Evolutionary conservation across 2,113 vertebrate species (phyloP).

Genomic region (Ophthalmolycus amberensis): DNA sequence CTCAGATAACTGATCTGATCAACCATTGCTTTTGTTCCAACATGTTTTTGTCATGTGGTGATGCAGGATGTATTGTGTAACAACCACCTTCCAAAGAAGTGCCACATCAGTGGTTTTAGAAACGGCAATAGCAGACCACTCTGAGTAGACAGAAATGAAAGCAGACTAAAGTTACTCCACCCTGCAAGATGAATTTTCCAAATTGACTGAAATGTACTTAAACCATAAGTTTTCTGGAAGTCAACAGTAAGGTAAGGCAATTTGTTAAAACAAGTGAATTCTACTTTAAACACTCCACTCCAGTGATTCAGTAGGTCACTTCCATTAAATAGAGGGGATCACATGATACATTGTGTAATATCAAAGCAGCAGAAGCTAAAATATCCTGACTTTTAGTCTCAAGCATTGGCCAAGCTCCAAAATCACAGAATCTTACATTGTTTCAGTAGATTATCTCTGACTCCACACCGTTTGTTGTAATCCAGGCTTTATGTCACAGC

Average conservation of each 20-base stretch:
- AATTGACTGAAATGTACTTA: background rate
- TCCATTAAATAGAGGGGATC: background rate
- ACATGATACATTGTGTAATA: background rate
- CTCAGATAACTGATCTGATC: background rate
- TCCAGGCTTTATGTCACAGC: background rate
- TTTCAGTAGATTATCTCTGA: background rate
- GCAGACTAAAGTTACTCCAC: background rate
- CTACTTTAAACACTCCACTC: background rate
- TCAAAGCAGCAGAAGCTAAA: background rate
- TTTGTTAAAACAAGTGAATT: background rate
- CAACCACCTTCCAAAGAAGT: background rate
- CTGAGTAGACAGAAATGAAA: background rate
- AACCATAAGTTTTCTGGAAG: background rate
- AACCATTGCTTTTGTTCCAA: background rate
- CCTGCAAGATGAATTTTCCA: background rate
- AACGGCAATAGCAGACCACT: background rate
- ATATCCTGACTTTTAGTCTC: background rate
- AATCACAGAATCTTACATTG: background rate
- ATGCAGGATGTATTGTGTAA: constrained; percentile 6
- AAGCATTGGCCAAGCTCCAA: background rate
- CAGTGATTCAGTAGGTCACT: background rate
- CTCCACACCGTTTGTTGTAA: background rate
- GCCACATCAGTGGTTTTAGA: background rate
- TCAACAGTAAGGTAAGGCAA: background rate
- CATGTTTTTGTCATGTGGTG: constrained; percentile 5